Evolutionary conservation across 2,888 invertebrate genomes (phyloP).

Genomic region (Pherbina coryleti): DNA sequence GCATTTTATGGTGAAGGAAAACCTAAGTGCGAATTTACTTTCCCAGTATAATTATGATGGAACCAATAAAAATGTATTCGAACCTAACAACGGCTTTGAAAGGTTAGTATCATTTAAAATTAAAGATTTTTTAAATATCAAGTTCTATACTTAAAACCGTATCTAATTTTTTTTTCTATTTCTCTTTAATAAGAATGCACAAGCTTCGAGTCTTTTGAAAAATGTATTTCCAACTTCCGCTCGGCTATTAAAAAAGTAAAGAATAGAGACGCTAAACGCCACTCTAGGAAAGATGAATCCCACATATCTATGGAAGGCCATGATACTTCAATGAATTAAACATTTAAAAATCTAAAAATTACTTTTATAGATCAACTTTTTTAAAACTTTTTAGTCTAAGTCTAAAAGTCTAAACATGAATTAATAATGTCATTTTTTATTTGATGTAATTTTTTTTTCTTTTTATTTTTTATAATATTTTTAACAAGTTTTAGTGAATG

Average conservation of each 20-base stretch:
- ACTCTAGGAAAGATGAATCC: slow-evolving; percentile 1
- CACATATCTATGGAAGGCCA: no score
- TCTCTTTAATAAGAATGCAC: not conserved
- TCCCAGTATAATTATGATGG: not conserved
- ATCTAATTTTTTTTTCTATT: not conserved
- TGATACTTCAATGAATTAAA: no score
- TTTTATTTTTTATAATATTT: no score
- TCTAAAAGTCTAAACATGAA: no score
- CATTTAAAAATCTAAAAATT: no score
- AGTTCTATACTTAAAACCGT: not conserved
- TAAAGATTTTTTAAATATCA: not conserved
- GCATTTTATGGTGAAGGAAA: slow-evolving; percentile 28
- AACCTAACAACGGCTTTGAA: not conserved
- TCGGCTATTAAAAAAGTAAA: slow-evolving; percentile 32
- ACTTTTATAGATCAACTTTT: no score
- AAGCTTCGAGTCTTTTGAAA: slow-evolving; percentile 14
- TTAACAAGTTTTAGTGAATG: no score
- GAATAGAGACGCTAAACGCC: slow-evolving; percentile 30
- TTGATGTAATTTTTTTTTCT: no score
- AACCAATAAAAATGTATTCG: not conserved
- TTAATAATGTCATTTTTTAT: no score
- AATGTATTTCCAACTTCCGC: slow-evolving; percentile 24
- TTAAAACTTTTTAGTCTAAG: no score
- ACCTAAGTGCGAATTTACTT: slow-evolving; percentile 17
- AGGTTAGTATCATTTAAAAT: not conserved